Base-by-base conservation (phyloP, 2,797 vertebrate species). In the Poeciliopsis infans region DNA sequence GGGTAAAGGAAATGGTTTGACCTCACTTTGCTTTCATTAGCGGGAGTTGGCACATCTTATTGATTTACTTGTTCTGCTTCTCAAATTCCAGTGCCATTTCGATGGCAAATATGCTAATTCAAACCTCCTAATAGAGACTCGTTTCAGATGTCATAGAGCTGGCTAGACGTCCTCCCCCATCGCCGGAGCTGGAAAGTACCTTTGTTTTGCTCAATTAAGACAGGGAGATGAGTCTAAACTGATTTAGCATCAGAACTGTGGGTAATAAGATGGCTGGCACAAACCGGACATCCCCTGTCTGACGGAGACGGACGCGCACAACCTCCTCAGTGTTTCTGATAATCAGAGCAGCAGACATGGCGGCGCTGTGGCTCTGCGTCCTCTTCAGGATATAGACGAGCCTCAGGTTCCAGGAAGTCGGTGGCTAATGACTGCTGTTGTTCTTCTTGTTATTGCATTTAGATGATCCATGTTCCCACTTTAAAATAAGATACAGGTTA, bases 251-350 rank as follows among this genome's bases (percentile, higher is more conserved):
- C 66, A 80, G 89, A 89, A 90, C 85, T 86, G 76, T 71, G 72
- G 85, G 81, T 93, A 93, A 94, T 94, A 88, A 88, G 87, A 86
- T 51, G 81, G 75, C 83, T 72, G 83, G 77, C 16, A 8, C 13
- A 3, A 78, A 78, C 88, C 79, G 84, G 91, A 94, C 88, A 83
- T 91, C 88, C 88, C 92, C 88, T 79, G 88, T 85, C 86, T 84
- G 79, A 86, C 77, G 45, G 77, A 89, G 81, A 93, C 84, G 77
- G 76, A 83, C 83, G 82, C 79, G 89, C 89, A 89, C 78, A 91
- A 77, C 80, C 79, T 80, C 69, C 82, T 84, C 79, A 82, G 85
- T 88, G 87, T 92, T 85, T 74, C 74, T 76, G 83, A 55, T 90
- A 89, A 91, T 91, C 88, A 84, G 78, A 76, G 82, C 70, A 49